phyloP scores from a whole-genome alignment of 23 tunicate species.

The Ascidia mentula region DNA sequence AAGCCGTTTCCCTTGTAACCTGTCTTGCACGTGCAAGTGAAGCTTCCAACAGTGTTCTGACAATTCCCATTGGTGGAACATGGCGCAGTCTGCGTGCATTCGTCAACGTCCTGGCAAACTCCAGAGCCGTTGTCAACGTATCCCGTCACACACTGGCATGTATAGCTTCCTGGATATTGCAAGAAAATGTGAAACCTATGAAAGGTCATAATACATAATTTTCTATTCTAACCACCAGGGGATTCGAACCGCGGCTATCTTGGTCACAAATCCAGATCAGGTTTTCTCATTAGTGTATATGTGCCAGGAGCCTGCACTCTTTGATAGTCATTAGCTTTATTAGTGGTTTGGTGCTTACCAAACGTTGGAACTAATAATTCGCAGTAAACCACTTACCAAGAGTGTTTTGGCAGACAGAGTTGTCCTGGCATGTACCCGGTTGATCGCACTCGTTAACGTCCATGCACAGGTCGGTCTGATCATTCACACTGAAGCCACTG shows the following conservation, averaged over 20 bases:
- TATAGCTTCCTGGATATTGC: slow-evolving; percentile 1
- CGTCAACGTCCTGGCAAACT: slow-evolving; percentile 26
- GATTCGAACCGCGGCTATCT: too few species aligned
- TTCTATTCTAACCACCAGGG: too few species aligned
- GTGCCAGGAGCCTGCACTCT: too few species aligned
- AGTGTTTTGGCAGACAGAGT: slow-evolving; percentile 32
- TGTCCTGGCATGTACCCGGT: slow-evolving; percentile 1
- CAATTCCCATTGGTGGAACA: neutral
- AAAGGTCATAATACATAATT: too few species aligned
- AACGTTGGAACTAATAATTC: too few species aligned
- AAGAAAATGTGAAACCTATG: too few species aligned
- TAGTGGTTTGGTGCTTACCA: neutral
- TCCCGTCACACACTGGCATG: slow-evolving; percentile 16
- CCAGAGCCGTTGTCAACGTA: neutral
- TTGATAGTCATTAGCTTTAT: neutral
- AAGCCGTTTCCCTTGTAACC: neutral
- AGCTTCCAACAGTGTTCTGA: neutral
- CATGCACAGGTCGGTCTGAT: slow-evolving; percentile 11
- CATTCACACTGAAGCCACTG: slow-evolving; percentile 15
- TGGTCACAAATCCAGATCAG: too few species aligned
- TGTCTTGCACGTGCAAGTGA: neutral
- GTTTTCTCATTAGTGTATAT: too few species aligned
- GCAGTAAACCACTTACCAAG: slow-evolving; percentile 5
- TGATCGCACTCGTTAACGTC: slow-evolving; percentile 42
- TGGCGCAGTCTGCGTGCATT: slow-evolving; percentile 12